These are phyloP conservation scores for Luidia sarsii DNA, from an alignment of 53 echinoderm and acorn worm species.

Conservation along the genomic window DNA sequence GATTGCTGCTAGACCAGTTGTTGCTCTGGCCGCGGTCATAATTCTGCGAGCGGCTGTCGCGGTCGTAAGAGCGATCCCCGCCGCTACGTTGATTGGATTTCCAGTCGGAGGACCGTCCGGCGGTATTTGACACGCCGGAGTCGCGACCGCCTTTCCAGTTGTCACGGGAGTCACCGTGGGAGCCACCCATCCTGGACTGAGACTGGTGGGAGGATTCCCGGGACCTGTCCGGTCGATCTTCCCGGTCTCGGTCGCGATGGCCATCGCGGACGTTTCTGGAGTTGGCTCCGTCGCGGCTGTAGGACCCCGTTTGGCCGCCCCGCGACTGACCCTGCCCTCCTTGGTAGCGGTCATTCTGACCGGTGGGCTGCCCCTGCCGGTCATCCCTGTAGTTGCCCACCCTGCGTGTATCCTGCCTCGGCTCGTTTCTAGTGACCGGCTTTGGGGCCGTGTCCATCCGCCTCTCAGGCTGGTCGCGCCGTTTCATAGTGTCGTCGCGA, in stretches of 20 bases:
- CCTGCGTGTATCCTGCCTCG: conserved; percentile 27
- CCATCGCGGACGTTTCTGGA: neutral
- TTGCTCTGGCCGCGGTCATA: conserved; percentile 33
- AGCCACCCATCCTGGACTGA: conserved; percentile 21
- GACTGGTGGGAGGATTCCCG: conserved; percentile 35
- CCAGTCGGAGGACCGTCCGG: conserved; percentile 32
- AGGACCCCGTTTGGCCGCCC: conserved; percentile 20
- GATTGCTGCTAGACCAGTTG: neutral
- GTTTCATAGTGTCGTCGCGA: conserved; percentile 50
- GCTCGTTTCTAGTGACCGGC: conserved; percentile 8
- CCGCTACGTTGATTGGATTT: conserved; percentile 45
- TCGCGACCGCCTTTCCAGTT: conserved; percentile 41
- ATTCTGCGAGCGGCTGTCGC: conserved; percentile 47
- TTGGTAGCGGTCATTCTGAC: conserved; percentile 42
- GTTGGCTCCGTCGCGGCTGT: conserved; percentile 3
- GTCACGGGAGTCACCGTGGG: conserved; percentile 30
- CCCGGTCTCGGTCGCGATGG: conserved; percentile 29
- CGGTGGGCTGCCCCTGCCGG: conserved; percentile 19
- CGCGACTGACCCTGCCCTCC: conserved; percentile 40
- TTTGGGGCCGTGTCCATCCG: conserved; percentile 40
- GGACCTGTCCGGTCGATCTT: conserved; percentile 34
- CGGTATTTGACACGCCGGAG: neutral
- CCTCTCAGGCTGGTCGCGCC: conserved; percentile 42
- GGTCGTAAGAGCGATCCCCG: conserved; percentile 32
- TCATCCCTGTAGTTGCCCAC: conserved; percentile 52